These are phyloP conservation scores for Spisula subtruncata DNA, from an alignment of 2,888 invertebrate genomes.

Conservation along the genomic window DNA sequence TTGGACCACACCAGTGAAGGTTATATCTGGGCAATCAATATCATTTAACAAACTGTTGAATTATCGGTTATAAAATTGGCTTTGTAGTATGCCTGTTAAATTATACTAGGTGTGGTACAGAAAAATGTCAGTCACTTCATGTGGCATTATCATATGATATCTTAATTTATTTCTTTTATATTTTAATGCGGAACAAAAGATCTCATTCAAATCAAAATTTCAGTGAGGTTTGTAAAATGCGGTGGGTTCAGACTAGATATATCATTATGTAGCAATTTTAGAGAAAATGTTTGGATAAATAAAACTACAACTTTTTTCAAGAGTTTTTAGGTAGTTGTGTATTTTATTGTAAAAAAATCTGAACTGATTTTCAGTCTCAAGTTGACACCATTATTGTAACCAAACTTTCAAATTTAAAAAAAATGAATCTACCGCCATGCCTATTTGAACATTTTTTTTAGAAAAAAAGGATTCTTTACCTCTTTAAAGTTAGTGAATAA, in stretches of 20 bases:
- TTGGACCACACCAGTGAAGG: background rate
- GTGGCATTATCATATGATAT: slow-evolving; percentile 12
- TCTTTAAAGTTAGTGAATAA: background rate
- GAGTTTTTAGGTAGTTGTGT: background rate
- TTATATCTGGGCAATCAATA: background rate
- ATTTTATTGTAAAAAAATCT: background rate
- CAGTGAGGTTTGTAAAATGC: background rate
- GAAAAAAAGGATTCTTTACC: background rate
- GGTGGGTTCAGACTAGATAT: slow-evolving; percentile 5
- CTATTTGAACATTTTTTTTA: background rate
- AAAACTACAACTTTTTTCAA: background rate
- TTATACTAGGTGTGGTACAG: slow-evolving; percentile 1
- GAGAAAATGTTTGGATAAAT: background rate
- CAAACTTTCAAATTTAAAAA: background rate
- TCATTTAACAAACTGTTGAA: slow-evolving; percentile 5
- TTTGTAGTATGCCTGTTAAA: background rate
- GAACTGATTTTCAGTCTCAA: background rate
- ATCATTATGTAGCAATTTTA: background rate
- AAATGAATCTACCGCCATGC: background rate
- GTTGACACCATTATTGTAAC: background rate
- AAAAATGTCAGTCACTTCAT: background rate
- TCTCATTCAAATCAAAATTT: background rate
- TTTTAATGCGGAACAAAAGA: background rate
- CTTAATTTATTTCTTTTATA: slow-evolving; percentile 11
- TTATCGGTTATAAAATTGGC: background rate